Conservation (phyloP, 2,797 vertebrate species). For the Pantherophis alleghaniensis region DNA sequence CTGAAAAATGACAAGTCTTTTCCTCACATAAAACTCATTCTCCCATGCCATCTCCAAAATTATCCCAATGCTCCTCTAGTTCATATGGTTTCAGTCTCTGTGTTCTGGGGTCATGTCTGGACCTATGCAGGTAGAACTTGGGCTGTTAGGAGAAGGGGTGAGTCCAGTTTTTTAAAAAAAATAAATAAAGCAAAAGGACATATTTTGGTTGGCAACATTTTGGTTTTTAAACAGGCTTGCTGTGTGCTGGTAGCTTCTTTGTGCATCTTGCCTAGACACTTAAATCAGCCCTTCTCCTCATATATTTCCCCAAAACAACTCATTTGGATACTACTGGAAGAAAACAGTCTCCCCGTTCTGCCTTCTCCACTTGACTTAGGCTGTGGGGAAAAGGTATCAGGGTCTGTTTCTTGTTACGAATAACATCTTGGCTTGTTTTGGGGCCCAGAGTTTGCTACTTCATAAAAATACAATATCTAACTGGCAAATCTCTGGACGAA, state of each 20-base stretch:
- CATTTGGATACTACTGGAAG: conserved; percentile 74
- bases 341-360: conserved; percentile 68
- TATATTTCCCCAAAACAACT: conserved; percentile 64
- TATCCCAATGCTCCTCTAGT: conserved; percentile 54
- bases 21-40: conserved; percentile 53
- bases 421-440: conserved; percentile 81
- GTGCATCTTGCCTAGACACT: conserved; percentile 84
- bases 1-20: conserved; percentile 47
- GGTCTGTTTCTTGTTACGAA: conserved; percentile 99
- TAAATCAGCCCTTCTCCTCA: conserved; percentile 63
- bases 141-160: conserved; percentile 77
- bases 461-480: conserved; percentile 67
- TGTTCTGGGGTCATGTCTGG: conserved; percentile 79
- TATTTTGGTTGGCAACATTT: conserved; percentile 68
- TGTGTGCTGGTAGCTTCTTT: conserved; percentile 84
- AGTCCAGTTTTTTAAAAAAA: conserved; percentile 60
- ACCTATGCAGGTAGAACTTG: conserved; percentile 75
- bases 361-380: conserved; percentile 61
- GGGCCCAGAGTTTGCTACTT: conserved; percentile 80
- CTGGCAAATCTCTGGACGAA: conserved; percentile 78
- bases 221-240: conserved; percentile 80
- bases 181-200: conserved; percentile 53
- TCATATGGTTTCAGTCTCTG: conserved; percentile 72
- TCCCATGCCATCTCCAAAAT: conserved; percentile 51
- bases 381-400: conserved; percentile 72